Evolutionary conservation across 1,140 invertebrate genomes (phyloP), one percentile per base, ranked within the genome.

Genomic region (Mycetomoellerius zeteki): DNA sequence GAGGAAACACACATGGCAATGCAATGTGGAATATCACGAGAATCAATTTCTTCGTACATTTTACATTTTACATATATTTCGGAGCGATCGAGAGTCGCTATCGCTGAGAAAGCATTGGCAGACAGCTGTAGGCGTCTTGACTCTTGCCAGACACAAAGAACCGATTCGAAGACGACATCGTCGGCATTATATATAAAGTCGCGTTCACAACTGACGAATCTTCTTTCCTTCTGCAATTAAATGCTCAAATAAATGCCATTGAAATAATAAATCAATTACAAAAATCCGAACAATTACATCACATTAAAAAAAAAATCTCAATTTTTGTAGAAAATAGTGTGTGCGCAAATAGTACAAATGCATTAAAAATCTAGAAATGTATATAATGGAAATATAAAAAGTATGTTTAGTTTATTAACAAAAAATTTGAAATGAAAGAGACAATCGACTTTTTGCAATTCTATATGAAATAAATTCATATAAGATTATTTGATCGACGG

Each of bases 91-190:
- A 52, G 58, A 64, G 56, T 10, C 64, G 86, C 56, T 82, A 89
- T 86, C 73, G 52, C 27, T 30, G 52, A 56, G 58, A 65, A 60
- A 62, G 65, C 71, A 71, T 77, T 71, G 75, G 86, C 62, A 88
- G 88, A 90, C 85, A 88, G 73, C 88, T 88, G 86, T 90, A 90
- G 86, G 89, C 88, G 88, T 90, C 56, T 88, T 81, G 88, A 30
- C 52, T 87, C 67, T 90, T 37, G 86, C 88, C 88, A 90, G 88
- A 90, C 89, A 90, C 88, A 88, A 90, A 90, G 88, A 90, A 62
- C 58, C 80, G 86, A 90, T 90, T 90, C 86, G 88, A 82, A 85
- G 86, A 90, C 80, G 89, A 89, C 80, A 60, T 64, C 69, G 78
- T 88, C 58, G 37, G n/a, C 19, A 54, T 86, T 67, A 60, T 72